A percentile compares a stretch with the other conserved stretches of the same genome.
These are phyloP conservation scores for Globicephala melas DNA, from an alignment of 2,113 vertebrate species.

Conservation along the genomic window DNA sequence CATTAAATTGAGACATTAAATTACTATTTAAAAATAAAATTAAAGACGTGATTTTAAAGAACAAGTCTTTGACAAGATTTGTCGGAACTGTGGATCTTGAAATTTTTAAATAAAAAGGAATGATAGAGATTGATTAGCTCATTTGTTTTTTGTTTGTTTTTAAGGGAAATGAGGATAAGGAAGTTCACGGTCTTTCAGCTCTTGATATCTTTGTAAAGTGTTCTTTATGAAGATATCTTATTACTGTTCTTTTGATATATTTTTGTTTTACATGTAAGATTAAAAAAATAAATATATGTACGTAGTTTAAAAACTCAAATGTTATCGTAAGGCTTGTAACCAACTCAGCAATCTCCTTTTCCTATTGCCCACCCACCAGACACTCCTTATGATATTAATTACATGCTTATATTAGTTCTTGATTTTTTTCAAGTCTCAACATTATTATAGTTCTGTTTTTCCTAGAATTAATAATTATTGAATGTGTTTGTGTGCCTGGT, in stretches of 20 bases:
- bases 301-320: neutral
- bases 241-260: neutral
- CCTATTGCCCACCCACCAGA: neutral
- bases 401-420: neutral
- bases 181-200: neutral
- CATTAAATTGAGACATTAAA: neutral
- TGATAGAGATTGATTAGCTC: neutral
- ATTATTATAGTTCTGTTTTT: neutral
- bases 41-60: neutral
- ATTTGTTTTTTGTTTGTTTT: neutral
- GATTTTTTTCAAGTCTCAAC: neutral
- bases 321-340: neutral
- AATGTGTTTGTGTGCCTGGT: neutral
- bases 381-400: neutral
- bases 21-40: slow-evolving; percentile 11
- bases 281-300: neutral
- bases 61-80: neutral
- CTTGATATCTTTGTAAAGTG: neutral
- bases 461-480: neutral
- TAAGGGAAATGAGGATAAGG: neutral
- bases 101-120: neutral
- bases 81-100: neutral
- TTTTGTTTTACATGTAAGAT: neutral
- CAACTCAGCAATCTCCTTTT: neutral
- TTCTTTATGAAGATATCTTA: neutral